Evolutionary conservation across 2,113 vertebrate species (phyloP), one percentile per base, ranked within the genome.

Genomic region (Gracilinanus agilis): DNA sequence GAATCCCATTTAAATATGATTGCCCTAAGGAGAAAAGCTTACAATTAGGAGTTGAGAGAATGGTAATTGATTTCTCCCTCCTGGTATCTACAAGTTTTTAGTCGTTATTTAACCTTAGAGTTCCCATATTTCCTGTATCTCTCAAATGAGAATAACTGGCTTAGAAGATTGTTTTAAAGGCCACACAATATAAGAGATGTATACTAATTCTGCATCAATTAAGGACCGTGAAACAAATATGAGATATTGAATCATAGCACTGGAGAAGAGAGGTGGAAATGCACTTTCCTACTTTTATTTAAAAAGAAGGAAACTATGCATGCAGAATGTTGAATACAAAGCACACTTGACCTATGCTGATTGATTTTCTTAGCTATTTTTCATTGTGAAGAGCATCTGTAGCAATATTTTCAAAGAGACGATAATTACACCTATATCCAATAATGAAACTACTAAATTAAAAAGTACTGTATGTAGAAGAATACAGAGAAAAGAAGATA

Each of bases 21-120:
- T 95, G 29, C 34, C 10, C 12, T 75, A 49, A 9, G 91, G 83
- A 1, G n/a, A 97, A 83, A 56, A 55, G 24, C 2, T 21, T 40
- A 58, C 90, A 10, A 89, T 91, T 92, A 90, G 44, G n/a, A 9
- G 34, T 96, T 55, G 91, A 89, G n/a, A 88, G 93, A 91, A 92
- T 58, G 56, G 10, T 90, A 34, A 23, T 8, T 8, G 56, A 83
- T 83, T 40, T 83, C 67, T 83, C 8, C 23, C n/a, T 83, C 67
- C 67, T 83, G 16, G 7, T 83, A 83, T 23, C 19, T 83, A n/a
- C 40, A 83, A 23, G 19, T 34, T 83, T 83, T 40, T 83, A 83
- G n/a, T 83, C 67, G n/a, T 23, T 6, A 83, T n/a, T 83, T 83
- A 21, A 23, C 19, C 19, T 40, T 83, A 75, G 13, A 75, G 19